These are phyloP conservation scores for Corbicula japonica DNA, from an alignment of 2,888 invertebrate species.

Conservation along the genomic window DNA sequence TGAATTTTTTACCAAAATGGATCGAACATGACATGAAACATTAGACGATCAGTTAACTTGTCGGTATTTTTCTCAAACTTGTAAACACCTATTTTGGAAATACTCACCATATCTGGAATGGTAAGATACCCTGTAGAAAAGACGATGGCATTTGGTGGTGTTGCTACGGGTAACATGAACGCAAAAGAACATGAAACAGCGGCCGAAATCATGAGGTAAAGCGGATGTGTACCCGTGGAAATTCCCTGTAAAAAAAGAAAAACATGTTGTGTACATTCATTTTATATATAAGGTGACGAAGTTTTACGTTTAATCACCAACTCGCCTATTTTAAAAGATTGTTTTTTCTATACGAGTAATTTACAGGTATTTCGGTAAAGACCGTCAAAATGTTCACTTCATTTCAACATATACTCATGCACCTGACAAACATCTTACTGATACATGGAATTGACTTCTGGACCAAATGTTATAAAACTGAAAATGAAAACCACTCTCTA, in stretches of 20 bases:
- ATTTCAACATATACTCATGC: too few species aligned
- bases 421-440: too few species aligned
- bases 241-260: constrained; percentile 53
- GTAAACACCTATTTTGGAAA: neutral
- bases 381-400: neutral
- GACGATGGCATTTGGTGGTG: constrained; percentile 97
- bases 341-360: neutral
- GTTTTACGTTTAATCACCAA: neutral
- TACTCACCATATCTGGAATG: constrained; percentile 82
- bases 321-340: too few species aligned
- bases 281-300: neutral
- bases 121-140: constrained; percentile 88
- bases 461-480: too few species aligned
- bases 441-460: too few species aligned
- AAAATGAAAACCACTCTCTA: too few species aligned
- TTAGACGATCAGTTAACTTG: neutral
- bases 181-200: constrained; percentile 95
- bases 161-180: constrained; percentile 96
- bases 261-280: neutral
- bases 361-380: neutral
- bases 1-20: neutral
- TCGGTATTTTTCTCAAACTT: neutral
- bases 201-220: constrained; percentile 95
- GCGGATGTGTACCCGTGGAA: constrained; percentile 90
- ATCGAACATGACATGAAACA: neutral